Base-by-base conservation (phyloP, 2,888 invertebrate genomes). In the Nemoura dubitans region DNA sequence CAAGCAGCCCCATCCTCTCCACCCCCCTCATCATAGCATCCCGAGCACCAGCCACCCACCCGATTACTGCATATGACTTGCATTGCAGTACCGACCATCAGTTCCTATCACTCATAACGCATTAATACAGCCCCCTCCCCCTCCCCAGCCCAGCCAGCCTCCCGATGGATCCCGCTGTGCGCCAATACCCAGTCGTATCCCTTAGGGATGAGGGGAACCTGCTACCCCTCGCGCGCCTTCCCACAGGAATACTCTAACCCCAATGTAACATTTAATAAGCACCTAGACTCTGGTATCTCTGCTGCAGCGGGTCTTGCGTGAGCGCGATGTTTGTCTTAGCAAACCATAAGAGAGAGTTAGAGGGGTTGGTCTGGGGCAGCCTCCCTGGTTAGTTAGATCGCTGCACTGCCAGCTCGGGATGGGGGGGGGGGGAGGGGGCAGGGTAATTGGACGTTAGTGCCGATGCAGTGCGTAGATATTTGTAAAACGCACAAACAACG, bases 181-280 rank as follows among this genome's bases (percentile, higher is more conserved):
- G 25, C 86, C 86, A 76, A 42, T 83, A 30, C 85, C 76, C 78
- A 21, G n/a, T 30, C 16, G n/a, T n/a, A 42, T 87, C 87, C 87
- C 83, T 27, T 27, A 36, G 86, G 87, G 87, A 83, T 80, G 85
- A 86, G 36, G 87, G 82, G 87, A 87, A 80, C 85, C 86, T 76
- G 83, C 86, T 43, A 26, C 77, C 82, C 76, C 84, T 28, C 25
- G 36, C 43, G 80, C 43, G 43, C 83, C 81, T 86, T 82, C 86
- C 86, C 88, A n/a, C 21, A 86, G 87, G 87, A 86, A 83, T 86
- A 83, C 42, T 76, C 82, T 76, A 83, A 85, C 87, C 87, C 87
- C 43, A 82, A 30, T 87, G 87, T 87, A 87, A 86, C 87, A 87
- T 87, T 87, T 87, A 87, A 87, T 87, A 87, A 87, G 87, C 87